phyloP scores from a whole-genome alignment of 2,113 vertebrate genomes.

The Leptobrachium ailaonicum region DNA sequence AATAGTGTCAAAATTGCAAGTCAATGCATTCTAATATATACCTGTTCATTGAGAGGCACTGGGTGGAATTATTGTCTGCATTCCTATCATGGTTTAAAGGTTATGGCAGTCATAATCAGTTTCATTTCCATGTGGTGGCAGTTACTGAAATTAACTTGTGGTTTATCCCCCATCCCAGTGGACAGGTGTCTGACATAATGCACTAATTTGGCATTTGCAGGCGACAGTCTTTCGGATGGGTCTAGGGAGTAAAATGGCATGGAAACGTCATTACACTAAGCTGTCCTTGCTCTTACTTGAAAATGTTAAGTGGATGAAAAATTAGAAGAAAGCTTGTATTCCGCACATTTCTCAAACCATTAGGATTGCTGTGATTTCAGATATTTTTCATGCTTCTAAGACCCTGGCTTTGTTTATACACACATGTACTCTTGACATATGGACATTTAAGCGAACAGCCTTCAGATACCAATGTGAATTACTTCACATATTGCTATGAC shows the following conservation, averaged over 20 bases:
- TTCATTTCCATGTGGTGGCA: slow-evolving; percentile 8
- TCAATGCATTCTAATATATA: slow-evolving; percentile 17
- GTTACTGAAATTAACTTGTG: slow-evolving; percentile 35
- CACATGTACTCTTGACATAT: slow-evolving; percentile 19
- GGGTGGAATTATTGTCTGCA: not conserved
- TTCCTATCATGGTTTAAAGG: not conserved
- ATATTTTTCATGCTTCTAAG: slow-evolving; percentile 23
- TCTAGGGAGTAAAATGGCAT: slow-evolving; percentile 32
- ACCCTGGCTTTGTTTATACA: slow-evolving; percentile 17
- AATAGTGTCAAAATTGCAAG: not conserved
- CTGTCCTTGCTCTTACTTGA: slow-evolving; percentile 28
- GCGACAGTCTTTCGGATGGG: slow-evolving; percentile 33
- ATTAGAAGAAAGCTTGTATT: slow-evolving; percentile 20
- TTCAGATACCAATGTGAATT: slow-evolving; percentile 19
- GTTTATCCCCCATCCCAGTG: slow-evolving; percentile 11
- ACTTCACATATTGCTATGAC: slow-evolving; percentile 22
- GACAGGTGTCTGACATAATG: slow-evolving; percentile 33
- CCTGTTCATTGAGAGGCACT: not conserved
- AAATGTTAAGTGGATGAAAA: slow-evolving; percentile 40
- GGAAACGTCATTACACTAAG: slow-evolving; percentile 39
- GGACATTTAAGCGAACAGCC: slow-evolving; percentile 3
- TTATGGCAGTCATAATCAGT: slow-evolving; percentile 24
- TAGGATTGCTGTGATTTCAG: slow-evolving; percentile 25
- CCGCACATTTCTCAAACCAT: slow-evolving; percentile 8
- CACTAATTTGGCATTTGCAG: slow-evolving; percentile 39